phyloP scores from a whole-genome alignment of 1,140 invertebrate species.

The Nasonia longicornis region DNA sequence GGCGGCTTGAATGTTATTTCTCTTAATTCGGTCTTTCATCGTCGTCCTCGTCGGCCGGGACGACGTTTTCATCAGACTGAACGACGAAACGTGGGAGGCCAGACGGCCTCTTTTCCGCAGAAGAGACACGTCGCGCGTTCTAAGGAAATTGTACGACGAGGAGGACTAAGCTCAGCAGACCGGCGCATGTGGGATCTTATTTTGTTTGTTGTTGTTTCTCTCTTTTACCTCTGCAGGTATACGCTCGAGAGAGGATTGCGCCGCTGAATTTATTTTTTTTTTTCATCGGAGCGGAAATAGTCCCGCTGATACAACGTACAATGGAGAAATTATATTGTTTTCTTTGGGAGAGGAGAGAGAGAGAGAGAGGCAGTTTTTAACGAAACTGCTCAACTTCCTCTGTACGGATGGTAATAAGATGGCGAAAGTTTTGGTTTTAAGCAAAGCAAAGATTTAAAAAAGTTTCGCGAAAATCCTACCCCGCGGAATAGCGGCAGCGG shows the following conservation, averaged over 20 bases:
- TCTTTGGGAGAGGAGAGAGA: neutral
- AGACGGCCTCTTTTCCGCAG: neutral
- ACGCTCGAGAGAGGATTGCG: neutral
- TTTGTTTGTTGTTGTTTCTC: too few relatives aligned
- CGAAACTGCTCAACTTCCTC: neutral
- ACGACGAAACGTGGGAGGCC: too few relatives aligned
- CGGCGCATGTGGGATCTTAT: neutral
- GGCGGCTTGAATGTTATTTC: slow-evolving; percentile 16
- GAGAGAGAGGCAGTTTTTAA: neutral
- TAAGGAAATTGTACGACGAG: too few relatives aligned
- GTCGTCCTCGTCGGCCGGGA: neutral
- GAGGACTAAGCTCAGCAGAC: too few relatives aligned
- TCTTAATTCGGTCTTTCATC: slow-evolving; percentile 13
- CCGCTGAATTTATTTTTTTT: neutral
- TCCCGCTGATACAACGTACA: neutral
- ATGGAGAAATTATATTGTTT: neutral
- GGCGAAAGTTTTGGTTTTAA: neutral
- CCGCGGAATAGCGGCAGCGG: neutral
- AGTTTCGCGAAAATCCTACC: neutral
- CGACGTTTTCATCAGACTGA: neutral
- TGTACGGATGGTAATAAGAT: neutral
- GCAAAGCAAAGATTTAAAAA: neutral
- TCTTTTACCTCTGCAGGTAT: too few relatives aligned
- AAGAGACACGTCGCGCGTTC: neutral
- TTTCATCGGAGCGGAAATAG: neutral